Evolutionary conservation across 2,888 invertebrate genomes (phyloP).

Genomic region (Drosophila rellima): DNA sequence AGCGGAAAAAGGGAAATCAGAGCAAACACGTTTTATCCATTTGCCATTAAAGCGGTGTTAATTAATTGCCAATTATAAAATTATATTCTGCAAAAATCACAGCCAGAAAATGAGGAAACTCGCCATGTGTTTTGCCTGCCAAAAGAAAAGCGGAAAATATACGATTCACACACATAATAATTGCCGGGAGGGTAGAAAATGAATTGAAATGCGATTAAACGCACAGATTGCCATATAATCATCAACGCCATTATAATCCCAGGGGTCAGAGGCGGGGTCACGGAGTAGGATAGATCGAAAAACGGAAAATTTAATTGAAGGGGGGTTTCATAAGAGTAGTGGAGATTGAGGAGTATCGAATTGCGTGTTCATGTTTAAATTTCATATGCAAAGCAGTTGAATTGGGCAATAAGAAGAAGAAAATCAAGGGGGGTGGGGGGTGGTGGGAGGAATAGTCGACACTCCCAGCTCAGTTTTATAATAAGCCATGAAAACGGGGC

Average conservation of each 20-base stretch:
- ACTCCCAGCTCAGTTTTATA: constrained; percentile 47
- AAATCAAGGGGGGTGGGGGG: neutral
- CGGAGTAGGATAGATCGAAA: constrained; percentile 25
- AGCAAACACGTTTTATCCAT: constrained; percentile 24
- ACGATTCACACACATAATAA: constrained; percentile 15
- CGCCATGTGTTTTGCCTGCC: constrained; percentile 2
- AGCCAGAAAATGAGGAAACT: constrained; percentile 1
- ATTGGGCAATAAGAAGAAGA: neutral
- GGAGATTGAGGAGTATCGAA: constrained; percentile 10
- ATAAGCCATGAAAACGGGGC: constrained; percentile 16
- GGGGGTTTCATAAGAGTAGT: too few species aligned
- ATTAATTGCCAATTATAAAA: constrained; percentile 24
- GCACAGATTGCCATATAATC: constrained; percentile 50
- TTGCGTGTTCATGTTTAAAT: constrained; percentile 40
- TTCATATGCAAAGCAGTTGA: constrained; percentile 40
- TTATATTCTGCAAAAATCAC: neutral
- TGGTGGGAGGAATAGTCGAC: constrained; percentile 25
- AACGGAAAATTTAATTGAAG: constrained; percentile 34
- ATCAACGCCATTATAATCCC: constrained; percentile 28
- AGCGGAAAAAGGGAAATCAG: constrained; percentile 5
- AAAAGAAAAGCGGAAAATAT: constrained; percentile 13
- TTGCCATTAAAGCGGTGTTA: constrained; percentile 8
- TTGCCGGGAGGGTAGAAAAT: constrained; percentile 20
- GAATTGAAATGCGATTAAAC: constrained; percentile 52
- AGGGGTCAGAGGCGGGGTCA: neutral